Percentiles rank a stretch among this genome's conserved stretches.
These are phyloP conservation scores for Eubasilissa splendida DNA, from an alignment of 2,888 invertebrate genomes.

Conservation along the genomic window DNA sequence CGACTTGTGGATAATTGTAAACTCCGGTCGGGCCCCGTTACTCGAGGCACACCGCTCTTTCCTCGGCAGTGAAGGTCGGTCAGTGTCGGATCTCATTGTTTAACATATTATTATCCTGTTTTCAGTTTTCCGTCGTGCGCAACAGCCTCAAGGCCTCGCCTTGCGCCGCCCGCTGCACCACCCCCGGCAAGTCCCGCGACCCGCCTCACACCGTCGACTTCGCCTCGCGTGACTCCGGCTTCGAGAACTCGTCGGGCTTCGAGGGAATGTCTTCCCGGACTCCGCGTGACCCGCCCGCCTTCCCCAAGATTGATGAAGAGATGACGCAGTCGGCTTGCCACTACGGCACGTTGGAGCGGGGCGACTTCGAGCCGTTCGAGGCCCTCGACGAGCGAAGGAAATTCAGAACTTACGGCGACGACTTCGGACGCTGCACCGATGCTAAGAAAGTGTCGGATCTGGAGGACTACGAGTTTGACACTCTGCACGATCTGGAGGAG, in stretches of 20 bases:
- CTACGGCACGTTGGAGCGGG: background rate
- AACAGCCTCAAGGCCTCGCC: conserved; percentile 32
- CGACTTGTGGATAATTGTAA: no score
- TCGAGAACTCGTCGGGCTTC: conserved; percentile 49
- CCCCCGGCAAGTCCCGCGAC: conserved; percentile 4
- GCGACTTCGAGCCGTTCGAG: conserved; percentile 4
- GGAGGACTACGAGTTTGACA: conserved; percentile 63
- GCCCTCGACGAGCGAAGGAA: background rate
- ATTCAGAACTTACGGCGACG: background rate
- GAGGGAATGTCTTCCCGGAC: conserved; percentile 37
- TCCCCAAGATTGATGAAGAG: background rate
- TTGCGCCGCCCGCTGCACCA: background rate
- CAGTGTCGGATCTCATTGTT: no score
- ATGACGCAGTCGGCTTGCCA: conserved; percentile 33
- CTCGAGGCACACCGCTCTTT: no score
- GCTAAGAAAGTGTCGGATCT: background rate
- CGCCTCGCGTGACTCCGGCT: conserved; percentile 54
- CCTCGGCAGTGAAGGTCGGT: no score
- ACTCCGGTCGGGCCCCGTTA: no score
- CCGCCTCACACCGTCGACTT: conserved; percentile 38
- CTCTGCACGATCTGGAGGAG: conserved; percentile 69
- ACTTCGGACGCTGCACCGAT: background rate
- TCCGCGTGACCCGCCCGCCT: conserved; percentile 53
- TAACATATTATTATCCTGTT: background rate
- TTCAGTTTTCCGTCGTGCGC: conserved; percentile 52